Evolutionary conservation across 2,113 vertebrate genomes (phyloP), one percentile per base, ranked within the genome.

Genomic region (Pseudorasbora parva): DNA sequence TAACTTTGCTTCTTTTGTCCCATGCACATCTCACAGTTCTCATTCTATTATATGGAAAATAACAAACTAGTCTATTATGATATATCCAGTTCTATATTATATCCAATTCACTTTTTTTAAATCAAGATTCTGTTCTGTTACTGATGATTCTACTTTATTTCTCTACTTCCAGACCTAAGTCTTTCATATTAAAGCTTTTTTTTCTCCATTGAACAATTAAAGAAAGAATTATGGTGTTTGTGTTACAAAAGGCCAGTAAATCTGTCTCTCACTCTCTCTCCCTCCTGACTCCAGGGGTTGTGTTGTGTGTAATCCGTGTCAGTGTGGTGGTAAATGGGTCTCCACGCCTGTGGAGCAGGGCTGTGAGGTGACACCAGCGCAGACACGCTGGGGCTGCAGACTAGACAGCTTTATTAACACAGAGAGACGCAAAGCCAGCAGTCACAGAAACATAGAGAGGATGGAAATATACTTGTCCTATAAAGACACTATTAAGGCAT

Each of bases 321-420:
- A 85, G 89, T 85, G 92, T 89, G 87, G 83, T 54, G 86, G 90
- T 92, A 89, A 92, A 89, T 89, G 90, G 92, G 93, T 93, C 92
- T 91, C 91, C 91, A 94, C 90, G 92, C 92, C 90, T 93, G 90
- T 93, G 92, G 91, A 86, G 88, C 86, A 85, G 51, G 88, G 85
- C 86, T 84, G 64, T 57, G 76, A 54, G 83, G 84, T 88, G 84
- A 83, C 84, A 86, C 37, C 30, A 81, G 78, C 45, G 45, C 88
- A 78, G 86, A 71, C 89, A 88, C 84, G 88, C 81, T 85, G 88
- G 90, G 30, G 60, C 78, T 69, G 51, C 87, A 90, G 69, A 87
- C 87, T 82, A 92, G 91, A 95, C 93, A 88, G 91, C 93, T 96
- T 95, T 90, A 95, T 93, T 93, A 93, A 71, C 88, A 92, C 43